Conservation (phyloP, 2,888 invertebrate species). For the Drosophila mercatorum region DNA sequence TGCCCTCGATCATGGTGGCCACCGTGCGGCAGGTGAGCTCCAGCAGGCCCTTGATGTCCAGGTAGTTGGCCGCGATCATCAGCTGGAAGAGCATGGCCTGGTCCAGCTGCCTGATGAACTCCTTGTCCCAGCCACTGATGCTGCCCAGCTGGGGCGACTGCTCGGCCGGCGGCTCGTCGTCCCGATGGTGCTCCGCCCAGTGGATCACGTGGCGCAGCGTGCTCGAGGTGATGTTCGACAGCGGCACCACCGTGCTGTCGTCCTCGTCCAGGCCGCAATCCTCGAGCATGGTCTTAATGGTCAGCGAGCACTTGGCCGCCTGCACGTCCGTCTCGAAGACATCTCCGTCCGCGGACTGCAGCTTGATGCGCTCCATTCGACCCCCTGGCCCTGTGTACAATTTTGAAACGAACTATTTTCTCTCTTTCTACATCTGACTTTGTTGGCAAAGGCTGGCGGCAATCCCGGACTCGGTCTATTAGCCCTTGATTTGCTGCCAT, state of each 20-base stretch:
- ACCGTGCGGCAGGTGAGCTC: slow-evolving; percentile 67
- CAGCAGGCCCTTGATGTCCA: slow-evolving; percentile 62
- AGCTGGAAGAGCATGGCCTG: slow-evolving; percentile 61
- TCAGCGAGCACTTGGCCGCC: slow-evolving; percentile 65
- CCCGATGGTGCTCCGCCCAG: slow-evolving; percentile 62
- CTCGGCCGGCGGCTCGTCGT: slow-evolving; percentile 34
- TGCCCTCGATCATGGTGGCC: slow-evolving; percentile 65
- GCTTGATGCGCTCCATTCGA: slow-evolving; percentile 36
- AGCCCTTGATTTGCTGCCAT: background rate
- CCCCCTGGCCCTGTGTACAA: background rate
- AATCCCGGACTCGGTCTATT: background rate
- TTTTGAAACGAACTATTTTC: background rate
- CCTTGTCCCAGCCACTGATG: slow-evolving; percentile 57
- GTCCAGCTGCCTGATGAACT: slow-evolving; percentile 59
- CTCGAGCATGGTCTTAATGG: slow-evolving; percentile 65
- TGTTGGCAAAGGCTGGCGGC: background rate
- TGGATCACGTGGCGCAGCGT: slow-evolving; percentile 53
- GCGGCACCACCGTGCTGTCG: slow-evolving; percentile 56
- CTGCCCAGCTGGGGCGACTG: background rate
- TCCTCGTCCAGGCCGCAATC: slow-evolving; percentile 64
- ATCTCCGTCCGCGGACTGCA: slow-evolving; percentile 63
- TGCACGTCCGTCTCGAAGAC: slow-evolving; percentile 61
- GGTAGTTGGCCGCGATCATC: slow-evolving; percentile 63
- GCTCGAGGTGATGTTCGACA: slow-evolving; percentile 58
- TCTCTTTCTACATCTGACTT: too few species aligned